A percentile compares a stretch with the other conserved stretches of the same genome.
phyloP scores from a whole-genome alignment of 2,888 invertebrate genomes.

The Lycophotia porphyrea region DNA sequence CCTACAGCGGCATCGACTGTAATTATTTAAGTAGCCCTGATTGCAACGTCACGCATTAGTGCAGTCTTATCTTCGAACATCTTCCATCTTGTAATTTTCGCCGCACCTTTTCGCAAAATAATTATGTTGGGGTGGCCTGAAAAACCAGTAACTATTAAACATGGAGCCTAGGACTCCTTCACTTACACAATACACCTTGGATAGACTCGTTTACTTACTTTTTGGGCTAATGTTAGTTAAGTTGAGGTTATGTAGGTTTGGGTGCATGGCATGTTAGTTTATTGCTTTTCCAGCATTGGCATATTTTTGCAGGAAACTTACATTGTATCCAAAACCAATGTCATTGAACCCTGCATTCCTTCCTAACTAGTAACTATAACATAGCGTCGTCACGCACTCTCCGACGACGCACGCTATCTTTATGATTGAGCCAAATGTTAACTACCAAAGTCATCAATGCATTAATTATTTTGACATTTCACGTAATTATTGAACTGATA shows the following conservation, averaged over 20 bases:
- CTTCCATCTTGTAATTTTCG: not conserved
- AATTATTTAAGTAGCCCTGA: constrained; percentile 1
- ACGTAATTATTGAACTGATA: not conserved
- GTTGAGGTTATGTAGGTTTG: no score
- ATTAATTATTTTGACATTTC: constrained; percentile 10
- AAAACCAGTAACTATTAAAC: not conserved
- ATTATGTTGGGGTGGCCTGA: not conserved
- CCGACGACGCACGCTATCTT: constrained; percentile 13
- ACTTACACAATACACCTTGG: not conserved
- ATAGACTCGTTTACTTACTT: not conserved
- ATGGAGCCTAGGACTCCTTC: not conserved
- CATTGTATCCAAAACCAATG: not conserved
- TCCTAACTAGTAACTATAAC: not conserved
- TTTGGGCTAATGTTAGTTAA: not conserved
- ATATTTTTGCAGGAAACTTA: not conserved
- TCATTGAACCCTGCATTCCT: not conserved
- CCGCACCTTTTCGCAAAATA: not conserved
- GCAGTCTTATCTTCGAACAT: not conserved
- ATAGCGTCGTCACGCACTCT: constrained; percentile 9
- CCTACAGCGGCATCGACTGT: not conserved
- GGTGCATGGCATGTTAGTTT: no score
- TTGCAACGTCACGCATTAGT: not conserved
- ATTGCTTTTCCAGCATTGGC: no score
- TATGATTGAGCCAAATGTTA: constrained; percentile 1
- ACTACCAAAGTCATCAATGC: constrained; percentile 16